Conservation (phyloP, 1,140 invertebrate genomes). For the Zaprionus capensis region DNA sequence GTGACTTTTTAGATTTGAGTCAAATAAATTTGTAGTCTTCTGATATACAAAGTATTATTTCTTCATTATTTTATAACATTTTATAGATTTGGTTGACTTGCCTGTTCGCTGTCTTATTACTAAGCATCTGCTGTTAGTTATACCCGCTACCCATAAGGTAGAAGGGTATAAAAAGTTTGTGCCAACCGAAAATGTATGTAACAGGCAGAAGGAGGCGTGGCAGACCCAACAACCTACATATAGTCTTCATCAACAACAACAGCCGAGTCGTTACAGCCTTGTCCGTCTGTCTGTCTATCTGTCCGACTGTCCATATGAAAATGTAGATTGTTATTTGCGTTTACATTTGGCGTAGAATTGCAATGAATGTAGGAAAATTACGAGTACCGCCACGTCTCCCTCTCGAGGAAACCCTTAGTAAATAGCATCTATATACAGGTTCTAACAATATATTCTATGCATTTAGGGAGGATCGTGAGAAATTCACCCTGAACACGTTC, state of each 20-base stretch:
- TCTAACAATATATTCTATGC: background rate
- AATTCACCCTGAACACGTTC: slow-evolving; percentile 31
- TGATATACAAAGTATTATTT: background rate
- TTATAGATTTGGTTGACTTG: background rate
- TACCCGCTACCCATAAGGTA: too few species aligned
- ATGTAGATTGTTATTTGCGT: background rate
- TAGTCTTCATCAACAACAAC: too few species aligned
- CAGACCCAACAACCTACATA: too few species aligned
- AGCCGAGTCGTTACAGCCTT: too few species aligned
- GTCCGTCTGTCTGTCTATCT: too few species aligned
- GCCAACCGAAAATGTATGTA: too few species aligned
- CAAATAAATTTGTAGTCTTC: background rate
- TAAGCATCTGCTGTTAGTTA: too few species aligned
- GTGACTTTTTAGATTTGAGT: background rate
- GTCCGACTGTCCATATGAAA: too few species aligned
- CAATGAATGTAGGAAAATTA: background rate
- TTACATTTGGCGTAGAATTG: slow-evolving; percentile 16
- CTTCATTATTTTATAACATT: too few species aligned
- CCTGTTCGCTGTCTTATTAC: too few species aligned
- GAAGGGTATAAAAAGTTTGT: too few species aligned
- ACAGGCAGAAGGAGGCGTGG: too few species aligned
- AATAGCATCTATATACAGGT: background rate
- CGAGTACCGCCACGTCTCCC: background rate
- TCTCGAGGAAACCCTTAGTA: background rate
- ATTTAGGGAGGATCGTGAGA: slow-evolving; percentile 17